Evolutionary conservation across 2,113 vertebrate genomes (phyloP).

Genomic region (Poeciliopsis turrubarensis): DNA sequence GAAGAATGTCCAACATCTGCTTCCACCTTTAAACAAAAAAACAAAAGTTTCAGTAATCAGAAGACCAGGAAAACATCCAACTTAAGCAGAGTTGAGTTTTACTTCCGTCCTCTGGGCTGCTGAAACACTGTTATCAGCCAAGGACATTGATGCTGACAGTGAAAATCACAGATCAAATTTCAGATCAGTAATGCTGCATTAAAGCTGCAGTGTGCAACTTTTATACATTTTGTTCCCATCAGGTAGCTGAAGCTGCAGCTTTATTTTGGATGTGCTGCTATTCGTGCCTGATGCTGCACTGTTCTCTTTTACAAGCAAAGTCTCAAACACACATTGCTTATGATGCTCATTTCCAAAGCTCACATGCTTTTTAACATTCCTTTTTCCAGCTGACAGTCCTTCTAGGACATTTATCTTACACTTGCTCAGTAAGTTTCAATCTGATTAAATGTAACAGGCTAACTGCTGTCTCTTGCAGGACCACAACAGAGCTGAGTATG

Average conservation of each 20-base stretch:
- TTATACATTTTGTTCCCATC: no score
- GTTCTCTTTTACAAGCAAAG: neutral
- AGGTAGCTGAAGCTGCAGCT: neutral
- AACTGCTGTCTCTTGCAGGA: slow-evolving; percentile 70
- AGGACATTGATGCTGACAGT: no score
- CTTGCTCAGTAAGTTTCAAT: neutral
- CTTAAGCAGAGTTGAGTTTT: no score
- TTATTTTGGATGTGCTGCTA: neutral
- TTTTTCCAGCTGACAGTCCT: slow-evolving; percentile 5
- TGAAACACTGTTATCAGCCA: no score
- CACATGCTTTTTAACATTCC: neutral
- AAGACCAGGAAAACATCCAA: no score
- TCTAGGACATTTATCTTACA: neutral
- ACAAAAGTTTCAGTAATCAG: no score
- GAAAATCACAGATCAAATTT: no score
- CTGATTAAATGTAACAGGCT: neutral
- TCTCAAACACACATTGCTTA: neutral
- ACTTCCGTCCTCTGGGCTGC: no score
- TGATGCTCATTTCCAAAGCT: neutral
- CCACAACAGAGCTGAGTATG: slow-evolving; percentile 92
- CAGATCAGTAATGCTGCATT: no score
- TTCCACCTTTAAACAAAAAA: no score
- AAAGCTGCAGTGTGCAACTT: no score
- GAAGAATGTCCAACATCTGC: no score
- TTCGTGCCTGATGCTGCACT: neutral